Evolutionary conservation across 2,797 vertebrate genomes (phyloP).

Genomic region (Artibeus jamaicensis): DNA sequence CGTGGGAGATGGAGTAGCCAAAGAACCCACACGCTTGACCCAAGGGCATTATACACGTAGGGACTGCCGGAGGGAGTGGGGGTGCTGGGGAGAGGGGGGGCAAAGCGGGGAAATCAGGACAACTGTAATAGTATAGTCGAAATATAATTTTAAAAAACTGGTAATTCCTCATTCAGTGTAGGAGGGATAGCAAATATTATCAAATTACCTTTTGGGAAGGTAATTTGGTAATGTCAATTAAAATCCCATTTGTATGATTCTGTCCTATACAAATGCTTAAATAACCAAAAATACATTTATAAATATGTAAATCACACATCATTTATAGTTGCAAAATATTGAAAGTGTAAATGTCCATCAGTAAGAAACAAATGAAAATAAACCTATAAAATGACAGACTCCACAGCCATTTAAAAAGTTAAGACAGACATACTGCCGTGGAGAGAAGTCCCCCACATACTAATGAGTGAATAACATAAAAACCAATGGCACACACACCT

Average conservation of each 20-base stretch:
- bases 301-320: neutral
- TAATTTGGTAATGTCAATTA: neutral
- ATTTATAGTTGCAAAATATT: neutral
- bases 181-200: neutral
- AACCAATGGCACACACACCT: neutral
- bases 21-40: no score
- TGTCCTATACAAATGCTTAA: neutral
- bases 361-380: neutral
- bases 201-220: neutral
- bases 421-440: neutral
- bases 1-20: no score
- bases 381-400: neutral
- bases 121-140: no score
- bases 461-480: neutral
- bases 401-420: neutral
- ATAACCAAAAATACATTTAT: neutral
- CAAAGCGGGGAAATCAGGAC: no score
- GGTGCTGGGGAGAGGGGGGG: no score
- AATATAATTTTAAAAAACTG: neutral
- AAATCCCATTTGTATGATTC: neutral
- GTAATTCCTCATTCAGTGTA: neutral
- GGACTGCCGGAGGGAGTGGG: no score
- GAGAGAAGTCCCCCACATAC: neutral
- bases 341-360: neutral
- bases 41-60: no score